phyloP scores from a whole-genome alignment of 2,888 invertebrate species.

The Mylabris sibirica region DNA sequence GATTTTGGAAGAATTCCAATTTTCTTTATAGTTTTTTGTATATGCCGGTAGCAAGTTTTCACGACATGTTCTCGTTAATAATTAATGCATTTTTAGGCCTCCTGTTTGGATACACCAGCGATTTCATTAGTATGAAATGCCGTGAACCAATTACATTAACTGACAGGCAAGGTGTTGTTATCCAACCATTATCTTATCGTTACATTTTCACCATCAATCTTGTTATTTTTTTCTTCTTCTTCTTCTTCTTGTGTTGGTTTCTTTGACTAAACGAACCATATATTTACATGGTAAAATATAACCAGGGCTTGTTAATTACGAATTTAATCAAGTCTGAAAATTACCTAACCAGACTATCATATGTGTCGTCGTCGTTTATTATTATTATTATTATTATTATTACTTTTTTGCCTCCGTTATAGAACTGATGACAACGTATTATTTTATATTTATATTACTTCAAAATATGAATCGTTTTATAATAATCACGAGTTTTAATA shows the following conservation, averaged over 20 bases:
- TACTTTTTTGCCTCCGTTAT: too few relatives aligned
- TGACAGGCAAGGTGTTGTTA: conserved; percentile 27
- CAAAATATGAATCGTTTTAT: neutral
- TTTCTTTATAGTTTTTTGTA: conserved; percentile 6
- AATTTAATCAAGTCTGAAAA: conserved; percentile 25
- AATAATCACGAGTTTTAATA: neutral
- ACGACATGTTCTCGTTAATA: conserved; percentile 19
- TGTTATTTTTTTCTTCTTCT: conserved; percentile 11
- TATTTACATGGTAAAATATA: conserved; percentile 33
- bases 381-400: too few relatives aligned
- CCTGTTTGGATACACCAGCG: conserved; percentile 17
- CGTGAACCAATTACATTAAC: conserved; percentile 31
- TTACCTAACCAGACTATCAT: neutral
- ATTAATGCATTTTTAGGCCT: conserved; percentile 23
- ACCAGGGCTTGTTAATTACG: conserved; percentile 26
- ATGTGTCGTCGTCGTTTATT: neutral
- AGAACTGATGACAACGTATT: neutral
- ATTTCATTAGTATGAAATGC: conserved; percentile 29
- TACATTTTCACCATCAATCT: conserved; percentile 34
- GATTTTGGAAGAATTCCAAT: conserved; percentile 2
- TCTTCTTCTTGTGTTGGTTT: too few relatives aligned
- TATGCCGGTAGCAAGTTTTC: conserved; percentile 3
- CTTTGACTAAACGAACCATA: conserved; percentile 16
- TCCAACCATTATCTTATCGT: conserved; percentile 33
- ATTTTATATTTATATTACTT: neutral